Percentiles rank a stretch among this genome's conserved stretches.
Evolutionary conservation across 2,113 vertebrate species (phyloP).

Genomic region (Patagioenas fasciata): DNA sequence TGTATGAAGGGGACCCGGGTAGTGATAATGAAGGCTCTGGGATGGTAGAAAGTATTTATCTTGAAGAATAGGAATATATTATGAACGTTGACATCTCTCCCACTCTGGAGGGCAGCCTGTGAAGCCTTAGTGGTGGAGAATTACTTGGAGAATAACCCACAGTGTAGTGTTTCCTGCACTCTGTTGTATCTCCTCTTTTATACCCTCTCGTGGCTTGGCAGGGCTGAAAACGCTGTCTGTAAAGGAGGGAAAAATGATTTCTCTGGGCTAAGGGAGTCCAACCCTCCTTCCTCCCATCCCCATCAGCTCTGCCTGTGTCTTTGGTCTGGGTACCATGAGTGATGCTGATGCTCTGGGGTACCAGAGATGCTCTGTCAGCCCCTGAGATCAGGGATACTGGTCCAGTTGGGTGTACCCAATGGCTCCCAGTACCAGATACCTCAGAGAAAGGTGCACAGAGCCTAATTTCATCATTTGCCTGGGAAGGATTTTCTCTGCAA

Average conservation of each 20-base stretch:
- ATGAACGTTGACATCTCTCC: neutral
- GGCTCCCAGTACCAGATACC: neutral
- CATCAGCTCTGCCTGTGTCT: neutral
- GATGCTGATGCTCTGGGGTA: neutral
- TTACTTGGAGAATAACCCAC: neutral
- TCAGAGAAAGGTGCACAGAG: neutral
- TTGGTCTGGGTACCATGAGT: fast-evolving
- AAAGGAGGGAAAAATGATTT: neutral
- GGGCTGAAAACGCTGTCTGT: neutral
- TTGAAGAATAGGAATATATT: neutral
- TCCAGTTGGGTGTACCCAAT: fast-evolving
- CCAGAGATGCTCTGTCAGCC: neutral
- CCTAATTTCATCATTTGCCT: neutral
- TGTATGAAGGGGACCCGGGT: neutral
- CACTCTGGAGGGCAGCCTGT: neutral
- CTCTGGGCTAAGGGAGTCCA: neutral
- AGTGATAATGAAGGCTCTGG: neutral
- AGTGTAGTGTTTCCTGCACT: neutral
- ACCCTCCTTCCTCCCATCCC: neutral
- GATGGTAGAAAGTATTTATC: neutral
- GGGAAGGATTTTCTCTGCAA: neutral
- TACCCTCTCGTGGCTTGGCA: neutral
- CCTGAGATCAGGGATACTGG: neutral
- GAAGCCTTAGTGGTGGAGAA: neutral
- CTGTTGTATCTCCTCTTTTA: neutral